phyloP scores from a whole-genome alignment of 2,113 vertebrate species.

The Mormoops blainvillei region DNA sequence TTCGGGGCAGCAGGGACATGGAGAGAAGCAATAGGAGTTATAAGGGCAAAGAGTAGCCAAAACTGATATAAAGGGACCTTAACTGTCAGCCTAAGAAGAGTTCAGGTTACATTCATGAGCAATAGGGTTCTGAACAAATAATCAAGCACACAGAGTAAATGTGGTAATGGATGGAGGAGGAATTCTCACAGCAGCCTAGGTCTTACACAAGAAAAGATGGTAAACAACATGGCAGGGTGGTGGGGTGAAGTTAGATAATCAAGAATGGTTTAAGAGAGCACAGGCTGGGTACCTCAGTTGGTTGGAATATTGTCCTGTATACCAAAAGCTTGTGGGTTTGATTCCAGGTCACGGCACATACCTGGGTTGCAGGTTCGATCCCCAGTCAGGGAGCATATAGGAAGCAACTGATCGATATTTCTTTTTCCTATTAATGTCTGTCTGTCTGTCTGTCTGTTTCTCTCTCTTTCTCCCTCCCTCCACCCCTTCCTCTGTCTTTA shows the following conservation, averaged over 20 bases:
- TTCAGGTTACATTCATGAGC: not conserved
- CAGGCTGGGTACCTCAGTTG: too few relatives aligned
- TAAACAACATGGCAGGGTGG: not conserved
- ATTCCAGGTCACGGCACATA: too few relatives aligned
- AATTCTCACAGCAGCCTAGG: not conserved
- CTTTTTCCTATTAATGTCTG: too few relatives aligned
- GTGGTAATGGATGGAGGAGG: not conserved
- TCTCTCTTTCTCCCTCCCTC: too few relatives aligned
- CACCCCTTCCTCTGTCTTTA: too few relatives aligned
- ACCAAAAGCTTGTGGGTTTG: too few relatives aligned
- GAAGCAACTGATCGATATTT: too few relatives aligned
- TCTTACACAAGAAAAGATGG: not conserved
- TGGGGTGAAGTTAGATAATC: not conserved
- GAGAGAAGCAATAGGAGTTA: not conserved
- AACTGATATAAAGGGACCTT: not conserved
- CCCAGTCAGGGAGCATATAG: too few relatives aligned
- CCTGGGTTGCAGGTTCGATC: too few relatives aligned
- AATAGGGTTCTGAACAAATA: not conserved
- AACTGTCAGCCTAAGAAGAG: not conserved
- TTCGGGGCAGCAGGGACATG: not conserved
- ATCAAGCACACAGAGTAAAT: not conserved
- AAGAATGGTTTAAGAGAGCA: not conserved
- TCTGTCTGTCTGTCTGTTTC: too few relatives aligned
- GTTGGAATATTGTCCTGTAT: too few relatives aligned
- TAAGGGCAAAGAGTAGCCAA: not conserved